A percentile compares a stretch with the other conserved stretches of the same genome.
Evolutionary conservation across 2,113 vertebrate genomes (phyloP).

Genomic region (Leucopternis melanops): DNA sequence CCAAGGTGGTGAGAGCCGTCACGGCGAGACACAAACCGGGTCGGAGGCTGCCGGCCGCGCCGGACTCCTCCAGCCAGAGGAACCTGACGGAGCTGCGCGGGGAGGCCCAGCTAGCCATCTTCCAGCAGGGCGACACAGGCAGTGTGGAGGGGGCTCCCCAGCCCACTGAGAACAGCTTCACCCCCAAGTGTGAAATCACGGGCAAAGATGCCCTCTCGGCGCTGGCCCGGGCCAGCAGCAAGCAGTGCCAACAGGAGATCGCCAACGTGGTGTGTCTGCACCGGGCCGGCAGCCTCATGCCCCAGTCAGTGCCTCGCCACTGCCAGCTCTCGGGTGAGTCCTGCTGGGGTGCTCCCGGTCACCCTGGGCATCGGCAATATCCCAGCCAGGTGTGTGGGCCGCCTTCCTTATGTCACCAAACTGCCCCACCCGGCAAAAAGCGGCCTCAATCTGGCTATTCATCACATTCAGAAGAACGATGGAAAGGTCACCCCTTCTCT

Average conservation of each 20-base stretch:
- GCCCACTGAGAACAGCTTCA: conserved; percentile 81
- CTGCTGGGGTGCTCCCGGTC: not conserved
- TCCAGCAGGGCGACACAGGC: conserved; percentile 86
- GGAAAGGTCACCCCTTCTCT: too few species aligned
- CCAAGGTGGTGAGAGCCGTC: conserved; percentile 70
- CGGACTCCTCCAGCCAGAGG: conserved; percentile 80
- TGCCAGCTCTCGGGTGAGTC: conserved; percentile 86
- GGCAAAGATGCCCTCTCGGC: conserved; percentile 94
- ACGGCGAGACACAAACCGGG: conserved; percentile 64
- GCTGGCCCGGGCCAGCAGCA: conserved; percentile 85
- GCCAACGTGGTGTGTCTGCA: conserved; percentile 93
- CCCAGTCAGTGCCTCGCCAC: conserved; percentile 82
- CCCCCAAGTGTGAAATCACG: conserved; percentile 88
- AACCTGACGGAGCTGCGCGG: conserved; percentile 77
- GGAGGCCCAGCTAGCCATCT: conserved; percentile 68
- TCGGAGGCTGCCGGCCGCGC: conserved; percentile 34
- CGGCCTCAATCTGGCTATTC: not conserved
- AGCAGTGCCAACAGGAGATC: conserved; percentile 92
- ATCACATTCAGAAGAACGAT: too few species aligned
- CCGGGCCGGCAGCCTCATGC: conserved; percentile 89
- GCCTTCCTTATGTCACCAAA: not conserved
- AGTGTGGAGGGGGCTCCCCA: conserved; percentile 93
- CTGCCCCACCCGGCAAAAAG: not conserved
- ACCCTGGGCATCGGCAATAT: not conserved
- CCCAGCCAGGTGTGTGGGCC: rapidly evolving